Conservation (phyloP, 2,888 invertebrate genomes). For the Dynastes tityus region DNA sequence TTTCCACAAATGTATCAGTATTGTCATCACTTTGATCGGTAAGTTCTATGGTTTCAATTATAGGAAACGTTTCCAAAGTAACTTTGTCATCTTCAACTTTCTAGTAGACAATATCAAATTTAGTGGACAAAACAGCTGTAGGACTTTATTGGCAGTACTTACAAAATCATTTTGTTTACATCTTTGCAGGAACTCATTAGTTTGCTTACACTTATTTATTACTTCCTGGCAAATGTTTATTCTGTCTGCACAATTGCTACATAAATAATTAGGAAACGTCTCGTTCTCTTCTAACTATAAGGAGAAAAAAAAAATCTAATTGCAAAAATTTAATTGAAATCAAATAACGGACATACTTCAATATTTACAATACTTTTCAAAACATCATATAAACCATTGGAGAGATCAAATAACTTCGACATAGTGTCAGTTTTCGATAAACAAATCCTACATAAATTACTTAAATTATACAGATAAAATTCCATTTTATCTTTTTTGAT, state of each 20-base stretch:
- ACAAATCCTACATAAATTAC: conserved; percentile 60
- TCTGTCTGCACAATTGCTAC: conserved; percentile 60
- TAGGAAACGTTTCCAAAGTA: neutral
- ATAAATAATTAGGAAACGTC: conserved; percentile 57
- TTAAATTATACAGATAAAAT: conserved; percentile 49
- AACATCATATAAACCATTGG: conserved; percentile 56
- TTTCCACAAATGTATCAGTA: neutral
- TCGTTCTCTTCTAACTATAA: conserved; percentile 57
- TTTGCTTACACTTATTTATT: conserved; percentile 59
- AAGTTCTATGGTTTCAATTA: neutral
- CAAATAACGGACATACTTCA: conserved; percentile 53
- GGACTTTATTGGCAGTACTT: neutral
- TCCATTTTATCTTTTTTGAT: conserved; percentile 27
- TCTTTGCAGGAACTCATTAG: conserved; percentile 55
- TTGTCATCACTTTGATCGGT: neutral
- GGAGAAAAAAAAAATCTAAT: neutral
- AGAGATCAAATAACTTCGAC: conserved; percentile 56
- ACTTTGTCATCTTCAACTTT: neutral
- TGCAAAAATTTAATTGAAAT: neutral
- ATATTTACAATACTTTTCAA: conserved; percentile 56
- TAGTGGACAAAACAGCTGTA: neutral
- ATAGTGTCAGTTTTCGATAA: conserved; percentile 57
- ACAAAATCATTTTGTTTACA: conserved; percentile 39
- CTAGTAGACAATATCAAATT: no score
- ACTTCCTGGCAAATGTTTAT: conserved; percentile 60